Base-by-base conservation (phyloP, 2,113 vertebrate genomes). In the Paramisgurnus dabryanus region DNA sequence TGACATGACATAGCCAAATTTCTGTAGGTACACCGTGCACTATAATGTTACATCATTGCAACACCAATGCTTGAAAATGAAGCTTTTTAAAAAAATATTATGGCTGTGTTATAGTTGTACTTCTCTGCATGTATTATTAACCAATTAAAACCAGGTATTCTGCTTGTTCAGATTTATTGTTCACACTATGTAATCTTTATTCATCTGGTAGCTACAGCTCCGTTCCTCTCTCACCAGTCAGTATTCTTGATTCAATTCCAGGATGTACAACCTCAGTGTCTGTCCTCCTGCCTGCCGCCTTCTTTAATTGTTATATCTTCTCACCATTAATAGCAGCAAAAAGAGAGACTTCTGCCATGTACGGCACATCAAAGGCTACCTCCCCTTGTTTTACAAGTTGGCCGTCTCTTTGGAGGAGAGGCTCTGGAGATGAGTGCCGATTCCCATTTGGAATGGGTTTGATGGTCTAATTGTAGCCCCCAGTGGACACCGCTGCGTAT, bases 401-500 rank as follows among this genome's bases (percentile, higher is more conserved):
- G 88, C 90, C 86, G 89, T 91, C 90, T 93, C 88, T 91, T 90
- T 87, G 86, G 89, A 89, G 89, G 85, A 89, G 85, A 60, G 80
- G 87, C 87, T 90, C 89, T 80, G 77, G 81, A 89, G 87, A 90
- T 87, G 83, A 60, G 75, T 70, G 86, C 80, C 81, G 84, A 88
- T 88, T 88, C 89, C 86, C 64, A 58, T 79, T 90, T 90, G 84
- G 86, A 91, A 93, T 92, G 89, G 91, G 90, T 92, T 90, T 92
- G 91, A 92, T 92, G 90, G 90, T 86, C 89, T 93, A 93, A 93
- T 93, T 93, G 92, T 92, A 93, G 92, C 91, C 91, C 90, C 91
- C 91, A 92, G 91, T 93, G 91, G 91, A 93, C 89, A 90, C 86
- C 83, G 87, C 72, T 85, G 75, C 88, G 89, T 90, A 91, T 92